Conservation (phyloP, 2,797 vertebrate genomes). For the Darevskia nairensis region DNA sequence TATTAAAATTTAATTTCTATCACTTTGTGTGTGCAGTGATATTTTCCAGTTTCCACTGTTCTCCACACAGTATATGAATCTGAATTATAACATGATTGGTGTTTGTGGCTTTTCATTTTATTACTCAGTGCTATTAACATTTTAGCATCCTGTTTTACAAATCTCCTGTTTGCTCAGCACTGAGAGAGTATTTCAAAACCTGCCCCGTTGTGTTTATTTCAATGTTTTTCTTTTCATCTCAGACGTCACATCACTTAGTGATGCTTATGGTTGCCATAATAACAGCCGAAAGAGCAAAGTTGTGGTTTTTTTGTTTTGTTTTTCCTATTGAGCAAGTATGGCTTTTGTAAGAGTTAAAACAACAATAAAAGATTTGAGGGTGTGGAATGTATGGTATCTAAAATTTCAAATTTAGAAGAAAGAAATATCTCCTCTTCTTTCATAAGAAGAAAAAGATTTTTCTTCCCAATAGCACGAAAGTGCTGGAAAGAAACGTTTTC, state of each 20-base stretch:
- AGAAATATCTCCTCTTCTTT: neutral
- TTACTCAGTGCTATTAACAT: constrained; percentile 28
- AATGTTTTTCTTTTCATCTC: constrained; percentile 21
- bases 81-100: neutral
- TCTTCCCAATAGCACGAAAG: too few species aligned
- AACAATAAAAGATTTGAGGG: neutral
- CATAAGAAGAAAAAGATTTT: neutral
- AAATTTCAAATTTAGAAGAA: neutral
- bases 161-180: neutral
- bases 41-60: constrained; percentile 50
- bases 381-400: neutral
- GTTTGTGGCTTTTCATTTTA: constrained; percentile 34
- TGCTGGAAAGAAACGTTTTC: neutral
- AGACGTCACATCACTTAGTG: neutral
- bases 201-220: constrained; percentile 32
- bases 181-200: constrained; percentile 31
- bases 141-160: constrained; percentile 42
- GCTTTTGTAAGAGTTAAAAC: neutral
- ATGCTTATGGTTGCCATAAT: constrained; percentile 7
- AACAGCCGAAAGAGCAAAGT: neutral
- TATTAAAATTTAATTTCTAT: constrained; percentile 30
- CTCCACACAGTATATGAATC: neutral
- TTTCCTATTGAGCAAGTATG: neutral
- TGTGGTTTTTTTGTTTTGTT: neutral
- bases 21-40: constrained; percentile 10